A percentile compares a stretch with the other conserved stretches of the same genome.
Evolutionary conservation across 2,888 invertebrate species (phyloP).

Genomic region (Hemicrepidius hirtus): DNA sequence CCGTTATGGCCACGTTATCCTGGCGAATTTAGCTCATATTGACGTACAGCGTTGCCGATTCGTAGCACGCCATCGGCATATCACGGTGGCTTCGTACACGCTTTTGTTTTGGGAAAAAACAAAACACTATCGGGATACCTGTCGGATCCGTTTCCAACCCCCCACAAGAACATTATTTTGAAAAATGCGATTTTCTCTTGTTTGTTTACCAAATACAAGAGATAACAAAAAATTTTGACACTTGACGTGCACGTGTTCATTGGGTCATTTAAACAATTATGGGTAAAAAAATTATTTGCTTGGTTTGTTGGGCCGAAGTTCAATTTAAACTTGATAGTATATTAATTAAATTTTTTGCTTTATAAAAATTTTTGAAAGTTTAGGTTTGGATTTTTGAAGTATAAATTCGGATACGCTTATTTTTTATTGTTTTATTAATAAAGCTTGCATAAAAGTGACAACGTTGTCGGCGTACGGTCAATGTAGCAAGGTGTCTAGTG

Average conservation of each 20-base stretch:
- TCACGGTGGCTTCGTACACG: constrained; percentile 14
- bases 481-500: constrained; percentile 63
- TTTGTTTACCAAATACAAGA: no score
- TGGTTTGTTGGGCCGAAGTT: background rate
- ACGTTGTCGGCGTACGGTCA: constrained; percentile 56
- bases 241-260: no score
- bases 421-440: constrained; percentile 46
- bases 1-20: constrained; percentile 66
- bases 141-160: no score
- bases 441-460: constrained; percentile 34
- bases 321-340: no score
- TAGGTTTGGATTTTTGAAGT: background rate
- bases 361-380: no score
- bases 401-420: background rate
- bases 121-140: background rate
- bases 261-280: background rate
- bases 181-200: no score
- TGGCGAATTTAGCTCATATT: constrained; percentile 53
- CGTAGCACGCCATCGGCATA: constrained; percentile 53
- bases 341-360: no score
- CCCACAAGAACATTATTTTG: no score
- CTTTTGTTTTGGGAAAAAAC: constrained; percentile 28
- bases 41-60: constrained; percentile 64
- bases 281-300: background rate
- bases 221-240: no score